phyloP scores from a whole-genome alignment of 2,113 vertebrate species.

The Microcebus griseorufus region DNA sequence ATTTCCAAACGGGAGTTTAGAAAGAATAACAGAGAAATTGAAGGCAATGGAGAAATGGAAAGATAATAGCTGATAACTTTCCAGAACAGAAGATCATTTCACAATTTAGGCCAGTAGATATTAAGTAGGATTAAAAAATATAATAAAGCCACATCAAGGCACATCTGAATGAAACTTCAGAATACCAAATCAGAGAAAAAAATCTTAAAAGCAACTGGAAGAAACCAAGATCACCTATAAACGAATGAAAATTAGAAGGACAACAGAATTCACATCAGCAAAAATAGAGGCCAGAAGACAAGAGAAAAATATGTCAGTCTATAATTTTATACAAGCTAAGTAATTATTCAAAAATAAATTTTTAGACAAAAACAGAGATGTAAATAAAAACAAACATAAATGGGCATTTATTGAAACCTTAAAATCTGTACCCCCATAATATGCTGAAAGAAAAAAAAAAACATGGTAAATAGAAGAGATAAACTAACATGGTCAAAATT shows the following conservation, averaged over 20 bases:
- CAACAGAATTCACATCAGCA: not conserved
- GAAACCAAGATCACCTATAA: not conserved
- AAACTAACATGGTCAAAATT: not conserved
- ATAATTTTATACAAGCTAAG: not conserved
- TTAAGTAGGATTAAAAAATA: not conserved
- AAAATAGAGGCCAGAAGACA: not conserved
- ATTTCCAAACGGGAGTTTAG: not conserved
- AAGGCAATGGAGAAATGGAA: not conserved
- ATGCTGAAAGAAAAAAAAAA: not conserved
- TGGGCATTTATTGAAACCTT: no score
- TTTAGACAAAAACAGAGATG: not conserved
- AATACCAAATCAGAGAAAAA: slow-evolving; percentile 14
- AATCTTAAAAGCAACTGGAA: not conserved
- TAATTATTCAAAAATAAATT: not conserved
- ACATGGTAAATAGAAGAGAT: not conserved
- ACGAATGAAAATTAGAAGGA: not conserved
- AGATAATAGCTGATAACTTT: not conserved
- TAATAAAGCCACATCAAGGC: not conserved
- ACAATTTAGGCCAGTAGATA: not conserved
- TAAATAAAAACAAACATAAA: not conserved
- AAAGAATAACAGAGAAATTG: not conserved
- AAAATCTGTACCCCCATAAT: no score
- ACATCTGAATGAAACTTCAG: not conserved
- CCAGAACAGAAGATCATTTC: not conserved
- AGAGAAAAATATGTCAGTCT: not conserved